Percentiles rank a stretch among this genome's conserved stretches.
These are phyloP conservation scores for Netelia virgata DNA, from an alignment of 2,888 invertebrate genomes.

Conservation along the genomic window DNA sequence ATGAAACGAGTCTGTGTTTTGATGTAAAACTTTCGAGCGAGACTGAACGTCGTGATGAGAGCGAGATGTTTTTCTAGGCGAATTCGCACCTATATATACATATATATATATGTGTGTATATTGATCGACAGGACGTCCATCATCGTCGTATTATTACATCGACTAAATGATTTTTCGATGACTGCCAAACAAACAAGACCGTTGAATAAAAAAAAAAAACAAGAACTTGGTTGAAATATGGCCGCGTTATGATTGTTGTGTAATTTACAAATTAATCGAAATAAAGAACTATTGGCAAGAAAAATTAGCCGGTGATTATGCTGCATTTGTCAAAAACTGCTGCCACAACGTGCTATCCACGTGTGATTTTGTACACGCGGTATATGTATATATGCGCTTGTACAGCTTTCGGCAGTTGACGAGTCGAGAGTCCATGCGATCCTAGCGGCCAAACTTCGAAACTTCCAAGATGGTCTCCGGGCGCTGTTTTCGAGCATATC, in stretches of 20 bases:
- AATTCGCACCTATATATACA: conserved; percentile 37
- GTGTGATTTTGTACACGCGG: too few species aligned
- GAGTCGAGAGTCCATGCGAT: neutral
- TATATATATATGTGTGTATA: conserved; percentile 10
- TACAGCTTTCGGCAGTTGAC: too few species aligned
- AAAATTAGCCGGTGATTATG: too few species aligned
- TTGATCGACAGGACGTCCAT: conserved; percentile 45
- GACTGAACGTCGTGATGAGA: conserved; percentile 49
- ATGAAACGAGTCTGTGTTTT: neutral
- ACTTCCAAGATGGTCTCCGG: neutral
- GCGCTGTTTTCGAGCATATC: neutral
- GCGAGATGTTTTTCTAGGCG: conserved; percentile 55
- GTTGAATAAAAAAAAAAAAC: conserved; percentile 39
- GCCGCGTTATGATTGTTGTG: conserved; percentile 42
- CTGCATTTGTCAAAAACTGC: too few species aligned
- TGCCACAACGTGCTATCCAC: too few species aligned
- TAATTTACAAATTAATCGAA: conserved; percentile 47
- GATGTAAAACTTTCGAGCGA: conserved; percentile 34
- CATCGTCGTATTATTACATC: conserved; percentile 31
- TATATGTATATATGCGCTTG: too few species aligned
- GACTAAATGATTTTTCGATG: conserved; percentile 44
- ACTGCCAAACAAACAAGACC: conserved; percentile 50
- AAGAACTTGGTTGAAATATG: conserved; percentile 40
- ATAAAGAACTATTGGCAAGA: neutral
- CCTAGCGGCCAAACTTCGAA: conserved; percentile 30